These are phyloP conservation scores for Polylopha cassiicola DNA, from an alignment of 2,888 invertebrate species.

Conservation along the genomic window DNA sequence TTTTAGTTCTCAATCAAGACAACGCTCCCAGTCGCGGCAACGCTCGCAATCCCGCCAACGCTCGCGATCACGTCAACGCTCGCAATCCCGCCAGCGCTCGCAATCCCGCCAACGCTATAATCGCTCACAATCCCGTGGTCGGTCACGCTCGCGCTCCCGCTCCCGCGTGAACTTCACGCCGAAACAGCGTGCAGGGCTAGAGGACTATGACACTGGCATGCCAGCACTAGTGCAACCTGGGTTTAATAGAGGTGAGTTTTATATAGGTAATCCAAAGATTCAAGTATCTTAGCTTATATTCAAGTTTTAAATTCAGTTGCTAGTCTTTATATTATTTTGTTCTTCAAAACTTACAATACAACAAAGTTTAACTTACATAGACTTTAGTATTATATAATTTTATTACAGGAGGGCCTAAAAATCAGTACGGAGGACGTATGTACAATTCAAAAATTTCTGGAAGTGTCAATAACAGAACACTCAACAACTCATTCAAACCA, in stretches of 20 bases:
- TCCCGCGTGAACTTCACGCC: constrained; percentile 9
- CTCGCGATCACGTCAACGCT: background rate
- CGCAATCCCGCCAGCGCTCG: constrained; percentile 2
- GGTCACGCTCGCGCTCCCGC: constrained; percentile 3
- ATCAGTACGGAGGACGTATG: too few species aligned
- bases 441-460: too few species aligned
- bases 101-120: constrained; percentile 1
- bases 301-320: constrained; percentile 7
- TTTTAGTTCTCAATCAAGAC: background rate
- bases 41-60: constrained; percentile 1
- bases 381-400: too few species aligned
- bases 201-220: constrained; percentile 5
- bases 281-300: background rate
- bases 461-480: too few species aligned
- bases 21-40: constrained; percentile 1
- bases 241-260: constrained; percentile 10
- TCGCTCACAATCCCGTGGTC: constrained; percentile 1
- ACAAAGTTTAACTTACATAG: too few species aligned
- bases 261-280: background rate
- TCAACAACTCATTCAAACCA: too few species aligned
- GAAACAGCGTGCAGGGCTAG: constrained; percentile 12
- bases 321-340: too few species aligned
- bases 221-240: constrained; percentile 5
- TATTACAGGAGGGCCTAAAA: too few species aligned
- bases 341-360: too few species aligned